Base-by-base conservation (phyloP, 2,797 vertebrate species). In the Esox masquinongy region DNA sequence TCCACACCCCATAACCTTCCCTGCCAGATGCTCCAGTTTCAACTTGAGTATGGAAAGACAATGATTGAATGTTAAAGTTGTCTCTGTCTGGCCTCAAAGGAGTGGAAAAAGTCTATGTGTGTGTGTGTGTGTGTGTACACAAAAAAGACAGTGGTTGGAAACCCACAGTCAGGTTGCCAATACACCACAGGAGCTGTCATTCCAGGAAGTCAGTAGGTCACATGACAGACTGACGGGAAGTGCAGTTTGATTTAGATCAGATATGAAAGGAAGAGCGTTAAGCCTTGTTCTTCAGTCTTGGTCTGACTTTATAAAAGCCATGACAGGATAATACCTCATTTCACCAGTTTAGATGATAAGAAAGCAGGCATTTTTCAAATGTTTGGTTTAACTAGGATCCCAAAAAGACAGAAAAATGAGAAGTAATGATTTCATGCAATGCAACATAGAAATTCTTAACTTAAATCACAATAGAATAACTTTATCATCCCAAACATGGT, bases 151-250 rank as follows among this genome's bases (percentile, higher is more conserved):
- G 17, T 29, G 83, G 80, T 50, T 61, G 71, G 79, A 77, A 77
- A 15, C 68, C 63, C 79, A 22, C 14, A 22, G 87, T 84, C 87
- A 56, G 19, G 2, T 90, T 92, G 84, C 75, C 77, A 87, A 87
- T 87, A 47, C 80, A 82, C 76, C 81, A 83, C 70, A 84, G 82
- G 86, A 88, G 77, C 79, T 82, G 77, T 79, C 82, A 78, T 69
- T 84, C 79, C 87, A 88, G 89, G 85, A 89, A 79, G 76, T 73
- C 5, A 59, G n/a, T 7, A 43, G 64, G 68, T 71, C 81, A 86
- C 67, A 74, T 87, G 87, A 89, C 85, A 81, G 74, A 74, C 89
- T 93, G 73, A 74, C 89, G 92, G 90, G 86, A 90, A 88, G 82
- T 83, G 73, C 24, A 26, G 39, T 74, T 85, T 66, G 16, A 68